These are phyloP conservation scores for Anastrepha obliqua DNA, from an alignment of 1,140 invertebrate genomes.

Conservation along the genomic window DNA sequence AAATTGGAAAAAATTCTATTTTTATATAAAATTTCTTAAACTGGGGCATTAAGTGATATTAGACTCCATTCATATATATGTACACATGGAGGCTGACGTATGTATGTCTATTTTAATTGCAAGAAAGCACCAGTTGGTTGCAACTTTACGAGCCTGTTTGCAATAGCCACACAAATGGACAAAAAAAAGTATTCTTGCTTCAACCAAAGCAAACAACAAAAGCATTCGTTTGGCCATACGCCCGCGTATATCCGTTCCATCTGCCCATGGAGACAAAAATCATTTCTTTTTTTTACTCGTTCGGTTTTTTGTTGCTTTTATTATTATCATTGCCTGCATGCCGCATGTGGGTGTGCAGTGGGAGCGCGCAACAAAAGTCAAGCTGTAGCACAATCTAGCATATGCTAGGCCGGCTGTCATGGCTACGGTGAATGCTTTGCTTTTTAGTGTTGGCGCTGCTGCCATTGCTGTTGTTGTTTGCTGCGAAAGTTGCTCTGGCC, in stretches of 20 bases:
- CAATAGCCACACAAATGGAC: background rate
- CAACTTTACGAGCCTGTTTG: background rate
- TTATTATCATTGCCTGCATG: slow-evolving; percentile 28
- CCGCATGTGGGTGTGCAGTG: slow-evolving; percentile 47
- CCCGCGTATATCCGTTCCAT: slow-evolving; percentile 24
- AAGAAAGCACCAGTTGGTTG: background rate
- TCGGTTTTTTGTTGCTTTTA: background rate
- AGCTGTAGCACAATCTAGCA: slow-evolving; percentile 10
- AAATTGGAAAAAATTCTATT: background rate
- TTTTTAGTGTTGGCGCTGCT: slow-evolving; percentile 2
- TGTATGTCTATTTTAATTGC: background rate
- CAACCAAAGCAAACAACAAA: background rate
- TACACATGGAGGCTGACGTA: background rate
- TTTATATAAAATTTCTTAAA: background rate
- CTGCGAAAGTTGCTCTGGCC: slow-evolving; percentile 49
- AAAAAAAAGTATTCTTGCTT: slow-evolving; percentile 1
- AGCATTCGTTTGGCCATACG: slow-evolving; percentile 11
- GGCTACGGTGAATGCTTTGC: slow-evolving; percentile 32
- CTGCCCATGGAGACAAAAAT: slow-evolving; percentile 20
- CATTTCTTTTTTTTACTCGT: background rate
- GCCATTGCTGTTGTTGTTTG: background rate
- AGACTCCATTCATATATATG: background rate
- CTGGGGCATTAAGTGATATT: background rate
- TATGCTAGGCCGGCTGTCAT: slow-evolving; percentile 36
- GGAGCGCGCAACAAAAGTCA: slow-evolving; percentile 31